These are phyloP conservation scores for Phania funesta DNA, from an alignment of 2,888 invertebrate genomes.

Conservation along the genomic window DNA sequence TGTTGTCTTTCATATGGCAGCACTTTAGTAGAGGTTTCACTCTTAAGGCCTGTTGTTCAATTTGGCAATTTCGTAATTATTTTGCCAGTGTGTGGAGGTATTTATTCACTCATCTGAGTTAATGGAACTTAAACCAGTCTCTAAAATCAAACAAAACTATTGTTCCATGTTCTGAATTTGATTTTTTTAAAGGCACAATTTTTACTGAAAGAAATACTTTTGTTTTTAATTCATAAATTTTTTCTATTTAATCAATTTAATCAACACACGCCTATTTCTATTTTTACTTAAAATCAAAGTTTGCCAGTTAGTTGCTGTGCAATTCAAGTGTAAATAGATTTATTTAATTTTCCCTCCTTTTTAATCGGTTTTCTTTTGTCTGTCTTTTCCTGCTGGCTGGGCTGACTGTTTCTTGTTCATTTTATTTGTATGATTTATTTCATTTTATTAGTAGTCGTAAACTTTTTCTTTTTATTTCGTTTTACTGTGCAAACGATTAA, in stretches of 20 bases:
- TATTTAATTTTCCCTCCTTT: slow-evolving; percentile 26
- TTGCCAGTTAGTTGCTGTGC: not conserved
- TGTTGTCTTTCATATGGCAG: slow-evolving; percentile 41
- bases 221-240: slow-evolving; percentile 16
- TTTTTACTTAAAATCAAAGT: slow-evolving; percentile 4
- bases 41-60: slow-evolving; percentile 12
- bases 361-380: not conserved
- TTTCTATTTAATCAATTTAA: not conserved
- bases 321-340: not conserved
- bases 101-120: not conserved
- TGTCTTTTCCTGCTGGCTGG: not conserved
- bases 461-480: slow-evolving; percentile 58
- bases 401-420: not conserved
- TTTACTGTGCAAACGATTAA: slow-evolving; percentile 17
- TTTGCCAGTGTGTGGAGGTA: not conserved
- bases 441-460: slow-evolving; percentile 41
- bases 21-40: slow-evolving; percentile 50
- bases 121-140: not conserved
- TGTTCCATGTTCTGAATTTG: slow-evolving; percentile 34
- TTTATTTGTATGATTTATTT: not conserved
- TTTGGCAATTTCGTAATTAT: slow-evolving; percentile 22
- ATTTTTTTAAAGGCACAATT: not conserved
- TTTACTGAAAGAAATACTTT: slow-evolving; percentile 12
- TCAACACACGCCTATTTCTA: slow-evolving; percentile 12
- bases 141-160: slow-evolving; percentile 6